Conservation (phyloP, 2,113 vertebrate genomes). For the Nasalis larvatus region DNA sequence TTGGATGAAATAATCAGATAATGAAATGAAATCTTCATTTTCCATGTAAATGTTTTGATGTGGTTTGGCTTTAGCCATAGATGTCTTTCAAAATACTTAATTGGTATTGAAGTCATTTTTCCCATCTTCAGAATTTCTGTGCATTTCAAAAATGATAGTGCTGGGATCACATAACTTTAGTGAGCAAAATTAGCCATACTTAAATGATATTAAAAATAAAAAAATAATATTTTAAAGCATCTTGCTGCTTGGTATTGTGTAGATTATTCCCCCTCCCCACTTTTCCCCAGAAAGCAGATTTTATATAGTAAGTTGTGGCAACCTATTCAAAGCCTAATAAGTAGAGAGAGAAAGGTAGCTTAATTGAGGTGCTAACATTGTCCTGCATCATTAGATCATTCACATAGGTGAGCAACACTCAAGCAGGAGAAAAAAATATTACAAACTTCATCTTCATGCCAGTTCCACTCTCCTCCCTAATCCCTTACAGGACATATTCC, state of each 20-base stretch:
- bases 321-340: background rate
- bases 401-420: background rate
- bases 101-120: slow-evolving; percentile 50
- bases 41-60: slow-evolving; percentile 53
- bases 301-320: background rate
- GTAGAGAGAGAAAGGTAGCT: background rate
- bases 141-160: slow-evolving; percentile 50
- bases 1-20: slow-evolving; percentile 48
- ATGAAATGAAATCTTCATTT: slow-evolving; percentile 47
- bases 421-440: background rate
- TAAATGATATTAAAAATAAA: slow-evolving; percentile 37
- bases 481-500: background rate
- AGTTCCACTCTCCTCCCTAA: background rate
- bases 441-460: background rate
- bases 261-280: background rate
- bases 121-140: slow-evolving; percentile 40
- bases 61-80: slow-evolving; percentile 41
- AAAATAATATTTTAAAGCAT: slow-evolving; percentile 31
- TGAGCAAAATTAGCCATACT: slow-evolving; percentile 1
- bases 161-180: background rate
- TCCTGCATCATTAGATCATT: background rate
- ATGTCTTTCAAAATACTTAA: slow-evolving; percentile 61
- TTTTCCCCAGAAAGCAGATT: background rate
- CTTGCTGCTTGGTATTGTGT: background rate
- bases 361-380: background rate